Base-by-base conservation (phyloP, 1,140 invertebrate genomes). In the Drosophila mojavensis region DNA sequence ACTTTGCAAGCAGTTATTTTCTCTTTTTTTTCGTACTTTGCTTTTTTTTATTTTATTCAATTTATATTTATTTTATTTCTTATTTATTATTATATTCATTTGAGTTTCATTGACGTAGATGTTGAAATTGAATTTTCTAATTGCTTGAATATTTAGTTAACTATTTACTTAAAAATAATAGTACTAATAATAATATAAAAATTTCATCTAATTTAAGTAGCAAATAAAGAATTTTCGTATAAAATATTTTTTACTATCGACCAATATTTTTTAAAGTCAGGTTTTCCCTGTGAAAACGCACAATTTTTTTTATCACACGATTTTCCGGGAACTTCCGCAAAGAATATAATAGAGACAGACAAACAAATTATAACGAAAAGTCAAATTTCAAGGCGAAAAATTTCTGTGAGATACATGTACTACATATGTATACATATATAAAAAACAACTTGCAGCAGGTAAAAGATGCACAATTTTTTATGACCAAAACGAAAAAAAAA, bases 331-430 rank as follows among this genome's bases (percentile, higher is more conserved):
- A 54, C 54, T 56, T 54, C 6, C 30, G 15, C 20, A 50, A 10
- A 15, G 11, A 9, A 59, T 20, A 11, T 9, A 36, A 11, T 9
- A 36, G 47, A 53, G 13, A 53, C 7, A 30, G 5, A 81, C 79
- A 70, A 81, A 76, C 36, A 53, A 86, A 88, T 86, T 86, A 88
- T 74, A 83, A 88, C 68, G 80, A 89, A 88, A 88, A 89, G 83
- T 88, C 83, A 88, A 79, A 78, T 79, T 76, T 48, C 68, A 82
- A 64, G 79, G 82, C 56, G 68, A 84, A 70, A 66, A 79, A 55
- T 76, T 73, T 76, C 72, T 79, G 65, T 64, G 48, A 58, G 24
- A 74, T 66, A 50, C 77, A 51, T 48, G 41, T 43, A 41, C 36
- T 56, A 73, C 56, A 58, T 69, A 68, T 75, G 15, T 7, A 45